Base-by-base conservation (phyloP, 2,113 vertebrate genomes). In the Limnothrissa miodon region DNA sequence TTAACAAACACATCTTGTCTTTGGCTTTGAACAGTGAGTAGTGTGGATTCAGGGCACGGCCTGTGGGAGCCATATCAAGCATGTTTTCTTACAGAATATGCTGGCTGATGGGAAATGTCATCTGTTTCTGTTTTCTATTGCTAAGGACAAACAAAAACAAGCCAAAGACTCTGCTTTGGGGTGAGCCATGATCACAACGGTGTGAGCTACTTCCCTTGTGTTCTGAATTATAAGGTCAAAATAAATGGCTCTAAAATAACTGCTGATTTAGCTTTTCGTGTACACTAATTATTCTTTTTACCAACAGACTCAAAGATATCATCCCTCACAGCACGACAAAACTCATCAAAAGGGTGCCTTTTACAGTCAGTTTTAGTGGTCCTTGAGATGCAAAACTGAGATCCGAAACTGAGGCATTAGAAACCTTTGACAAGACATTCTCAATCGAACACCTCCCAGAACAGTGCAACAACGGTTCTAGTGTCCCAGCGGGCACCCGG, bases 1-100 rank as follows among this genome's bases (percentile, higher is more conserved):
- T 74, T 74, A 74, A 74, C 29, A 36, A 74, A 74, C 66, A 74
- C 66, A 39, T 74, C 66, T 74, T 74, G 66, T 74, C 29, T 74
- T 17, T 36, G 66, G 13, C 66, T 33, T 33, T 11, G 29, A 2
- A 17, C 36, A 33, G 25, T 74, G 13, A 2, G 5, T 74, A 33
- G 25, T 74, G 29, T 1, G 66, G 66, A 74, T 74, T 74, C 66
- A 74, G 66, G 66, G 11, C 66, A 74, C 15, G 36, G 36, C 66
- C 66, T 39, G 33, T 33, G 66, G 29, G 66, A 33, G 66, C 13
- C 2, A 10, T 74, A 74, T 74, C 36, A 74, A 74, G 66, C 13
- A 36, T 33, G 66, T 11, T 74, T 74, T 29, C 66, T 74, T 74
- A 33, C 33, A 36, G 29, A 74, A 74, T 36, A 36, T 25, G n/a